Evolutionary conservation across 1,140 invertebrate species (phyloP).

Genomic region (Conopomorpha cramerella): DNA sequence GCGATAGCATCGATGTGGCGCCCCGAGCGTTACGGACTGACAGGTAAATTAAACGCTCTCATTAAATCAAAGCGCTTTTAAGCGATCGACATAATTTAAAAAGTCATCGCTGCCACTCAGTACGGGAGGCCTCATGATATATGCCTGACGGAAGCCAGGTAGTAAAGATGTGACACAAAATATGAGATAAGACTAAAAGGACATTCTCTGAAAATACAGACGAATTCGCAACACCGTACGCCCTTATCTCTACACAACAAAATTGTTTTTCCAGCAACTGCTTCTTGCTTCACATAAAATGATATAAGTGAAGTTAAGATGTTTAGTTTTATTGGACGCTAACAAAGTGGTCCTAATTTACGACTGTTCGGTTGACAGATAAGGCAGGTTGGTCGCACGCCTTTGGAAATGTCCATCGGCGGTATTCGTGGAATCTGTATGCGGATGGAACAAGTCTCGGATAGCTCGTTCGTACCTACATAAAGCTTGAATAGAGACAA

Average conservation of each 20-base stretch:
- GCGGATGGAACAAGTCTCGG: too few species aligned
- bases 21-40: conserved; percentile 42
- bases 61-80: conserved; percentile 36
- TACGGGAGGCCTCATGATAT: conserved; percentile 32
- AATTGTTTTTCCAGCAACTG: too few species aligned
- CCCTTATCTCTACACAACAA: too few species aligned
- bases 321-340: conserved; percentile 49
- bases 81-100: conserved; percentile 54
- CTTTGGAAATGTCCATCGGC: too few species aligned
- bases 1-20: conserved; percentile 48
- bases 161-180: conserved; percentile 52
- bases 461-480: too few species aligned
- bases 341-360: conserved; percentile 48
- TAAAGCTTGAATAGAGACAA: too few species aligned
- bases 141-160: conserved; percentile 49
- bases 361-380: conserved; percentile 18
- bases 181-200: conserved; percentile 46
- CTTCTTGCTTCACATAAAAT: too few species aligned
- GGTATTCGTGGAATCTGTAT: too few species aligned
- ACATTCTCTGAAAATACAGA: too few species aligned
- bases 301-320: too few species aligned
- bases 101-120: conserved; percentile 44
- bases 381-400: too few species aligned
- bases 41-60: conserved; percentile 37
- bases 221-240: too few species aligned